phyloP scores from a whole-genome alignment of 2,113 vertebrate genomes.

The Camelus dromedarius region DNA sequence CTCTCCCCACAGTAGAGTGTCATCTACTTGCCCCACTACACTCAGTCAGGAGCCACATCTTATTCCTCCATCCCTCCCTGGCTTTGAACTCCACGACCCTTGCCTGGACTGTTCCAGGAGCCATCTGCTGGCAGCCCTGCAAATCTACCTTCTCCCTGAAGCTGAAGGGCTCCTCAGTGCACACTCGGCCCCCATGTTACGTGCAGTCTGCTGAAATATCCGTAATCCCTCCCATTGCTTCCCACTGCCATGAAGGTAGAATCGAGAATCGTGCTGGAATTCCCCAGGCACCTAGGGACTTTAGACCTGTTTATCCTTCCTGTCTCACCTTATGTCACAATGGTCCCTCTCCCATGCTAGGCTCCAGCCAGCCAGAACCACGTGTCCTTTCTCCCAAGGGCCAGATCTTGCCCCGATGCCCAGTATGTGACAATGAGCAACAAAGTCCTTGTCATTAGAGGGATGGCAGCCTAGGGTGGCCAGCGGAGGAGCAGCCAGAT shows the following conservation, averaged over 20 bases:
- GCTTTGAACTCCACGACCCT: background rate
- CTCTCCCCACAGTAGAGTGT: too few relatives aligned
- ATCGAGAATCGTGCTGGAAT: background rate
- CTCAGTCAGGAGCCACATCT: background rate
- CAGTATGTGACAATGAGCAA: background rate
- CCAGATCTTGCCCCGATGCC: background rate
- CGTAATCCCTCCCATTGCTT: background rate
- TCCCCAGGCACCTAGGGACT: background rate
- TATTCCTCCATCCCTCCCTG: background rate
- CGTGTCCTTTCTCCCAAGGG: accelerated
- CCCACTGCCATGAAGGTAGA: background rate
- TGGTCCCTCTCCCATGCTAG: background rate
- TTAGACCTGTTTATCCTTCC: accelerated
- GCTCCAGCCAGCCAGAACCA: background rate
- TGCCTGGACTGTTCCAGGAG: background rate
- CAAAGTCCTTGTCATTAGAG: background rate
- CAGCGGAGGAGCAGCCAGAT: background rate
- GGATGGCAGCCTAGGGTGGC: too few relatives aligned
- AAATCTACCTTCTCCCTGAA: background rate
- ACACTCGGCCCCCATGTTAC: accelerated
- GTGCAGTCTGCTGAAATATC: background rate
- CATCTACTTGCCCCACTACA: too few relatives aligned
- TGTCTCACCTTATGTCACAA: accelerated
- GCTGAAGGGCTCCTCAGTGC: background rate
- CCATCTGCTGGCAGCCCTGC: background rate